A percentile compares a stretch with the other conserved stretches of the same genome.
Evolutionary conservation across 2,797 vertebrate species (phyloP).

Genomic region (Labeo calbasu): DNA sequence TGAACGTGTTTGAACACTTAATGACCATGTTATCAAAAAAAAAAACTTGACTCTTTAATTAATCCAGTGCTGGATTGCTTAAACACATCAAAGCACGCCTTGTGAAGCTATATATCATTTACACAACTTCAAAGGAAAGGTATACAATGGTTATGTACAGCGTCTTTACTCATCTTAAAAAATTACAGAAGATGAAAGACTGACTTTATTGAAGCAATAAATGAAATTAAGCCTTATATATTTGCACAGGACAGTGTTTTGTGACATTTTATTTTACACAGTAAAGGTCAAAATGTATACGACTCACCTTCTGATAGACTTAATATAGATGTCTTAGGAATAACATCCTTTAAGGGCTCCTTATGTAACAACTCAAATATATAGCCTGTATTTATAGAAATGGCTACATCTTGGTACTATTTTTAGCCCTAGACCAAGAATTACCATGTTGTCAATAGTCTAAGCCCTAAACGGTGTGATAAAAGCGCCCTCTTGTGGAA

Average conservation of each 20-base stretch:
- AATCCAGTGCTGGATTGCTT: constrained; percentile 44
- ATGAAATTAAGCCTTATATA: not conserved
- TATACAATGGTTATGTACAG: constrained; percentile 9
- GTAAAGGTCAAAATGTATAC: not conserved
- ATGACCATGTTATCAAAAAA: constrained; percentile 18
- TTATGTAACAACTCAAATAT: not conserved
- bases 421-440: not conserved
- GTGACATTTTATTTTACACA: not conserved
- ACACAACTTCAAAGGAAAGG: constrained; percentile 47
- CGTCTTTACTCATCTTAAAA: not conserved
- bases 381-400: not conserved
- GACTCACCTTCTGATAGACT: not conserved
- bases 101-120: constrained; percentile 42
- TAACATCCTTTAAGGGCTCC: not conserved
- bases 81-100: constrained; percentile 55
- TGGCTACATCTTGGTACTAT: not conserved
- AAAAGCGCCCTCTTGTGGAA: constrained; percentile 21
- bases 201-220: constrained; percentile 3
- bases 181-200: constrained; percentile 11
- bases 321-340: not conserved
- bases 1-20: constrained; percentile 13
- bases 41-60: constrained; percentile 29
- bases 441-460: not conserved
- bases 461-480: not conserved
- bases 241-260: not conserved